Conservation (phyloP, 2,797 vertebrate genomes). For the Eulemur mongoz region DNA sequence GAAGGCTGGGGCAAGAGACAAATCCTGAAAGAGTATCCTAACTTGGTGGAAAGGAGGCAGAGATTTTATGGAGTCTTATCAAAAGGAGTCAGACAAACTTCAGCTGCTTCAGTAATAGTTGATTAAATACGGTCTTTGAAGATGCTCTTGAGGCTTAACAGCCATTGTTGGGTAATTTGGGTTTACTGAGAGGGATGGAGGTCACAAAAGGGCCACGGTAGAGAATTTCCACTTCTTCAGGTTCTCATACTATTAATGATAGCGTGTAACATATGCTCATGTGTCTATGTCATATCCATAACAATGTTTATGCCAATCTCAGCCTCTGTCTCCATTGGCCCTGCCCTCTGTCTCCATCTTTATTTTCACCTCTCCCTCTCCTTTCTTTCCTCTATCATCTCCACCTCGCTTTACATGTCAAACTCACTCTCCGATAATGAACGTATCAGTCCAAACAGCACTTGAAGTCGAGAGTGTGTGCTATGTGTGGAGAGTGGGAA, state of each 20-base stretch:
- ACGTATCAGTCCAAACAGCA: background rate
- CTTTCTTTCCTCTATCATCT: background rate
- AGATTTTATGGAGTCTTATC: background rate
- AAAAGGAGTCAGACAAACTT: background rate
- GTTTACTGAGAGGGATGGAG: background rate
- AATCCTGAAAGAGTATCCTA: background rate
- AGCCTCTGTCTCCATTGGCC: background rate
- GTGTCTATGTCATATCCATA: background rate
- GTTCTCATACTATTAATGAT: background rate
- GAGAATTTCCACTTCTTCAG: background rate
- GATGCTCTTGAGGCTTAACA: background rate
- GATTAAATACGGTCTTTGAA: background rate
- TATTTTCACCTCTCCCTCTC: background rate
- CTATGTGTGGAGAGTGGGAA: background rate
- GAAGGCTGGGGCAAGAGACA: background rate
- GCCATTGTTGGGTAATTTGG: background rate
- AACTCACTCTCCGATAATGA: background rate
- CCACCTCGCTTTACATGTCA: fast-evolving
- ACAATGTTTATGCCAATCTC: background rate
- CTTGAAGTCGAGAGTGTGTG: background rate
- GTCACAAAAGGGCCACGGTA: background rate
- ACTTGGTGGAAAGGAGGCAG: background rate
- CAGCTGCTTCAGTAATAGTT: background rate
- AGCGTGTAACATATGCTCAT: background rate
- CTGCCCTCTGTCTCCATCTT: background rate